These are phyloP conservation scores for Aix galericulata DNA, from an alignment of 2,113 vertebrate species.

Conservation along the genomic window DNA sequence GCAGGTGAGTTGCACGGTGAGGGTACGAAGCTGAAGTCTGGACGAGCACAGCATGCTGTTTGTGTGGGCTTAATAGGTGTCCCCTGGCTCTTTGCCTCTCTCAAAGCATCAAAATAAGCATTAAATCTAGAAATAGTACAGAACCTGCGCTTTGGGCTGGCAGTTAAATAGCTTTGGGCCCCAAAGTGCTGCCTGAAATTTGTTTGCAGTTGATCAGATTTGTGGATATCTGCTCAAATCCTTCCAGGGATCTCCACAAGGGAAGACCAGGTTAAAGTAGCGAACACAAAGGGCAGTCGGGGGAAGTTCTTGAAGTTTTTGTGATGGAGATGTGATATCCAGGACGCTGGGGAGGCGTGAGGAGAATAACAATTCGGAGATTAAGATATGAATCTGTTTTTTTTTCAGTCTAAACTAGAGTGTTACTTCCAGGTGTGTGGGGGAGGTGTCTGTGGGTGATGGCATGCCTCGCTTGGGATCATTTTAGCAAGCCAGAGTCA, in stretches of 20 bases:
- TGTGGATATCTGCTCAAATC: background rate
- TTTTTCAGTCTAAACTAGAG: background rate
- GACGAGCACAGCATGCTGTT: background rate
- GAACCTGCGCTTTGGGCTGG: background rate
- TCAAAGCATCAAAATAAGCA: background rate
- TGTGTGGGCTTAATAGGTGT: background rate
- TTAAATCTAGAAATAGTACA: background rate
- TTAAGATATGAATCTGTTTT: background rate
- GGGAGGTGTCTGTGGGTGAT: background rate
- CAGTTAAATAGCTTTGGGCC: background rate
- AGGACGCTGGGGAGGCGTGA: background rate
- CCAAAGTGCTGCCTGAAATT: background rate
- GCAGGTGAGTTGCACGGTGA: constrained; percentile 80
- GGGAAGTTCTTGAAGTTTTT: background rate
- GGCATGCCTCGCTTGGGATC: background rate
- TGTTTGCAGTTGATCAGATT: background rate
- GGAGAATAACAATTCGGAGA: background rate
- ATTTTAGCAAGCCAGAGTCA: background rate
- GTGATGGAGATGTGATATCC: background rate
- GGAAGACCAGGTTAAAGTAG: background rate
- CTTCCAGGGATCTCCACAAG: background rate
- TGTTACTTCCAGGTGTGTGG: background rate
- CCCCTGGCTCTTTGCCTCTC: background rate
- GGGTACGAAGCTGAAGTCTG: background rate
- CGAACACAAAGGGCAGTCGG: background rate